These are phyloP conservation scores for Decapterus maruadsi DNA, from an alignment of 2,797 vertebrate species.

Conservation along the genomic window DNA sequence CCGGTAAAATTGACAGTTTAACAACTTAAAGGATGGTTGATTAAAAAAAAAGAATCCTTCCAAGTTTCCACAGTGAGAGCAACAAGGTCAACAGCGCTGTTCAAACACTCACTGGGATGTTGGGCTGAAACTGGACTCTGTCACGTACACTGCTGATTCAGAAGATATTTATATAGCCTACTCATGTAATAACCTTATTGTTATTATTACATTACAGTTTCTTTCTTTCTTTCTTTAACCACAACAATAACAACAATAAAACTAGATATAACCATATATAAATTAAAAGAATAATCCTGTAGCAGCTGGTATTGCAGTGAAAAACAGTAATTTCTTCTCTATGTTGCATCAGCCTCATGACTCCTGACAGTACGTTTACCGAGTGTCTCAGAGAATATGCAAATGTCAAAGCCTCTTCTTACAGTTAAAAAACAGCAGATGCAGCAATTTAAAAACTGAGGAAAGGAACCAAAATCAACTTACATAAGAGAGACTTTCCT, in stretches of 20 bases:
- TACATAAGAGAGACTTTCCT: slow-evolving; percentile 18
- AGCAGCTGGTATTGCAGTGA: neutral
- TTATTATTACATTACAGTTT: neutral
- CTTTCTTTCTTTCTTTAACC: too few relatives aligned
- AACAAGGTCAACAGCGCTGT: neutral
- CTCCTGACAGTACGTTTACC: slow-evolving; percentile 4
- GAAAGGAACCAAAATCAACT: neutral
- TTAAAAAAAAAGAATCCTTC: neutral
- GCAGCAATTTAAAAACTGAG: neutral
- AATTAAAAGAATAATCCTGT: neutral
- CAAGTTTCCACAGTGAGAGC: neutral
- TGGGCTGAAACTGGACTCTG: neutral
- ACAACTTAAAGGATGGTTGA: neutral
- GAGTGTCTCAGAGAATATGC: slow-evolving; percentile 9
- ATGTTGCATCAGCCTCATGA: slow-evolving; percentile 26
- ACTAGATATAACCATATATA: too few relatives aligned
- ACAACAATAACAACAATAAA: too few relatives aligned
- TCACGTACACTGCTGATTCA: too few relatives aligned
- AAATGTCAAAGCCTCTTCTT: slow-evolving; percentile 13
- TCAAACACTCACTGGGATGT: neutral
- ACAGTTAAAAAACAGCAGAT: slow-evolving; percentile 16
- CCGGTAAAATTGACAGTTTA: neutral
- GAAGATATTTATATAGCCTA: neutral
- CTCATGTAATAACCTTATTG: neutral
- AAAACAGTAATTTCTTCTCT: neutral